These are phyloP conservation scores for Hipposideros armiger DNA, from an alignment of 2,113 vertebrate genomes.

Conservation along the genomic window DNA sequence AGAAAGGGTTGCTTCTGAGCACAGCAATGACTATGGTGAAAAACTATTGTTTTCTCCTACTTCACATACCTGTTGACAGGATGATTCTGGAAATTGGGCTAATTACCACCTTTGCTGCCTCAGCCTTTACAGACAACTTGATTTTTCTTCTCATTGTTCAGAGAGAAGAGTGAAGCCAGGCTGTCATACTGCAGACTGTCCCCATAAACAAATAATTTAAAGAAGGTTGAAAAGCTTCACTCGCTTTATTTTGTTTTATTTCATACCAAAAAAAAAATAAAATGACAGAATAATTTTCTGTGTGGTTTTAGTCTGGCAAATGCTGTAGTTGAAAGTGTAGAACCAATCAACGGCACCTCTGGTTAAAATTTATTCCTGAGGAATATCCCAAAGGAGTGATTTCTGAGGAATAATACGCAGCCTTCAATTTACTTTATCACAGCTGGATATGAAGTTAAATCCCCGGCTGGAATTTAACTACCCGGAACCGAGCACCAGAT, in stretches of 20 bases:
- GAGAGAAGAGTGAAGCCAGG: background rate
- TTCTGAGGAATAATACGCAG: slow-evolving; percentile 82
- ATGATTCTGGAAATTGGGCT: background rate
- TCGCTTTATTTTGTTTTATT: slow-evolving; percentile 48
- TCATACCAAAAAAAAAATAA: slow-evolving; percentile 63
- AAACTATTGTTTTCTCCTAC: background rate
- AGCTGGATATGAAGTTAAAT: slow-evolving; percentile 85
- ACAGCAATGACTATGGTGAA: background rate
- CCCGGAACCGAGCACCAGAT: slow-evolving; percentile 82
- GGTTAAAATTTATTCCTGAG: slow-evolving; percentile 78
- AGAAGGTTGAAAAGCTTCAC: slow-evolving; percentile 13
- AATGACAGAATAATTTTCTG: slow-evolving; percentile 33
- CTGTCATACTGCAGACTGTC: background rate
- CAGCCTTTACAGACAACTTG: background rate
- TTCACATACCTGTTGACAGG: background rate
- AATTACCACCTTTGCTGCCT: background rate
- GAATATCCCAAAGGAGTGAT: slow-evolving; percentile 75
- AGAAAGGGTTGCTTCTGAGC: background rate
- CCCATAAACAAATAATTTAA: slow-evolving; percentile 6
- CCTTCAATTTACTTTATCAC: slow-evolving; percentile 83
- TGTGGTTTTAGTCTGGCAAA: slow-evolving; percentile 74
- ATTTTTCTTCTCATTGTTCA: background rate
- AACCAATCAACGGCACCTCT: slow-evolving; percentile 80
- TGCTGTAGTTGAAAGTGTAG: slow-evolving; percentile 77
- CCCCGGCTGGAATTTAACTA: slow-evolving; percentile 83